Evolutionary conservation across 2,797 vertebrate species (phyloP).

Genomic region (Trachops cirrhosus): DNA sequence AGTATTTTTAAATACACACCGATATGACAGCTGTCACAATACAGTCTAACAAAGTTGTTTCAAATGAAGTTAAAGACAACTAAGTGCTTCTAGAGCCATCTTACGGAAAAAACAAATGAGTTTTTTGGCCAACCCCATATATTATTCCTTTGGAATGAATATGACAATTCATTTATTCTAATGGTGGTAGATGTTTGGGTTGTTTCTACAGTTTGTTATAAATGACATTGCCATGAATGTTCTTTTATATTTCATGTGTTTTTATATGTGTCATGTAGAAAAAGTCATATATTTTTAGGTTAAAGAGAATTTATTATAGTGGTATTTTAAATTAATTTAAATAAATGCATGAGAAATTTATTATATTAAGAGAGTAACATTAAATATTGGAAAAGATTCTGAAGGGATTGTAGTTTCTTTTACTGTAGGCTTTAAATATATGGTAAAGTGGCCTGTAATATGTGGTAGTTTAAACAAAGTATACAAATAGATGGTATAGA

Average conservation of each 20-base stretch:
- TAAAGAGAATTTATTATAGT: constrained; percentile 32
- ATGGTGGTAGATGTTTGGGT: background rate
- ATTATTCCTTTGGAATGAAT: constrained; percentile 17
- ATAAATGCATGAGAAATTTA: background rate
- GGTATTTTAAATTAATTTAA: constrained; percentile 31
- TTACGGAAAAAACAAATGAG: background rate
- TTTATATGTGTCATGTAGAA: background rate
- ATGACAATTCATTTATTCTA: background rate
- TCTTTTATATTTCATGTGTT: background rate
- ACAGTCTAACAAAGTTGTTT: background rate
- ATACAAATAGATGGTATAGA: background rate
- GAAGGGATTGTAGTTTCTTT: constrained; percentile 16
- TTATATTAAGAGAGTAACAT: background rate
- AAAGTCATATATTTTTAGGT: constrained; percentile 27
- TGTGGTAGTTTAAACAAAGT: background rate
- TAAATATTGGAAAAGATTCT: background rate
- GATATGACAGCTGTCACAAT: background rate
- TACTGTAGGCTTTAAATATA: background rate
- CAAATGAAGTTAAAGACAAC: background rate
- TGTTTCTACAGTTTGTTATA: background rate
- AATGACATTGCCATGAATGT: background rate
- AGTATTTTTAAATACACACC: background rate
- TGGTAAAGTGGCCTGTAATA: background rate
- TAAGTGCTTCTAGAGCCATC: background rate
- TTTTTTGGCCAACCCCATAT: background rate